Conservation (phyloP, 2,113 vertebrate species). For the Anguilla japonica region DNA sequence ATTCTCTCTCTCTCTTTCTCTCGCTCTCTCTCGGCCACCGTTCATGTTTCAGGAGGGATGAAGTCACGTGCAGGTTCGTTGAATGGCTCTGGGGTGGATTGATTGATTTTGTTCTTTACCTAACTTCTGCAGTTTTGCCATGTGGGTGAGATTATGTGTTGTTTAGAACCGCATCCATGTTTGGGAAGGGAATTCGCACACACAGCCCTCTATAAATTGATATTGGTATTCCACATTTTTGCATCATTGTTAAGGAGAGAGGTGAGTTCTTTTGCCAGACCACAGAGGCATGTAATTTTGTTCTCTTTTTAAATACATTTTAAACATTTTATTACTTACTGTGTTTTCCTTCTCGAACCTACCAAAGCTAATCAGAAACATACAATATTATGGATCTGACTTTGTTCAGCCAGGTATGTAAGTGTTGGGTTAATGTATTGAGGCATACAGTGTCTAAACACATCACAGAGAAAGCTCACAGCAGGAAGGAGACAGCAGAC, state of each 20-base stretch:
- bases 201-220: not conserved
- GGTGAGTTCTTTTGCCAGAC: not conserved
- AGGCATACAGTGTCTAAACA: not conserved
- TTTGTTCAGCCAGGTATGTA: not conserved
- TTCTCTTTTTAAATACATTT: not conserved
- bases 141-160: not conserved
- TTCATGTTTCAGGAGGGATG: slow-evolving; percentile 69
- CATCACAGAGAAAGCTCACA: not conserved
- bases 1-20: slow-evolving; percentile 52
- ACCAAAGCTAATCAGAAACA: not conserved
- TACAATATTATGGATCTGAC: not conserved
- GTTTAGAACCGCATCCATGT: not conserved
- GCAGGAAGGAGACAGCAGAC: not conserved
- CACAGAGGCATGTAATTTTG: no score
- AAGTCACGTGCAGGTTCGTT: slow-evolving; percentile 74
- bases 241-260: not conserved
- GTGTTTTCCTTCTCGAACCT: not conserved
- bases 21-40: slow-evolving; percentile 41
- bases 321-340: not conserved
- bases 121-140: not conserved
- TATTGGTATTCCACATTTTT: not conserved
- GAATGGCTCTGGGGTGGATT: slow-evolving; percentile 39
- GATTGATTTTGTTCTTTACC: slow-evolving; percentile 19
- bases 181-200: not conserved
- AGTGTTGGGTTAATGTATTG: not conserved